Percentiles rank a stretch among this genome's conserved stretches.
Evolutionary conservation across 2,797 vertebrate species (phyloP).

Genomic region (Ibycter americanus): DNA sequence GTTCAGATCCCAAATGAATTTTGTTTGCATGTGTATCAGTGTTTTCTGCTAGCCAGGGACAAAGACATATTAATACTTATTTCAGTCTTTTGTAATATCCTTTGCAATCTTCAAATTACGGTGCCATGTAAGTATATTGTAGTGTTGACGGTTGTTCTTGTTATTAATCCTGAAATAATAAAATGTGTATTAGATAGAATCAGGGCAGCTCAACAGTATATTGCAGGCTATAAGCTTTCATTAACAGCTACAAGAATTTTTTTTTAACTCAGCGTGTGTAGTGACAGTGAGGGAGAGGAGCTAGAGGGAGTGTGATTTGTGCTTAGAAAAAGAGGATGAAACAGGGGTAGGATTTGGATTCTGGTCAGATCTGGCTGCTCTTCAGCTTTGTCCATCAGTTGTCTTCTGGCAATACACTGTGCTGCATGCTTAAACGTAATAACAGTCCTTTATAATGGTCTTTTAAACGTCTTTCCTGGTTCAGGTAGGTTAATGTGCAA

Average conservation of each 20-base stretch:
- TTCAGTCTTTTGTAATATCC: conserved; percentile 63
- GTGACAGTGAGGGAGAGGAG: background rate
- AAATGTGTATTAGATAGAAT: conserved; percentile 71
- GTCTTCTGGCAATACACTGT: conserved; percentile 8
- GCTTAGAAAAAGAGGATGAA: conserved; percentile 29
- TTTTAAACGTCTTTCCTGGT: conserved; percentile 1
- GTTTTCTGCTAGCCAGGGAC: conserved; percentile 5
- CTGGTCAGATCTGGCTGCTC: conserved; percentile 12
- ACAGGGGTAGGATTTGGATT: conserved; percentile 22
- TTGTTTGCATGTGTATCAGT: conserved; percentile 45
- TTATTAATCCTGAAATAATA: conserved; percentile 72
- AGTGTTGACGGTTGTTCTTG: conserved; percentile 41
- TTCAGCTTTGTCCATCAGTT: conserved; percentile 17
- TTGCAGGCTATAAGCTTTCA: conserved; percentile 68
- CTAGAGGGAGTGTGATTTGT: conserved; percentile 3
- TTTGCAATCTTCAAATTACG: conserved; percentile 63
- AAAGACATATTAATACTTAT: conserved; percentile 59
- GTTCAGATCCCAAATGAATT: conserved; percentile 38
- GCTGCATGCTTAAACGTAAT: background rate
- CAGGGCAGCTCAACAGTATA: conserved; percentile 58
- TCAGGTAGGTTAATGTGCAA: background rate
- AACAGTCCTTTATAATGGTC: background rate
- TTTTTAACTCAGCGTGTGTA: conserved; percentile 36
- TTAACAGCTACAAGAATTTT: conserved; percentile 61
- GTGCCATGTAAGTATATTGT: conserved; percentile 57